A percentile compares a stretch with the other conserved stretches of the same genome.
Evolutionary conservation across 92 coral and sea anemone species (phyloP).

Genomic region (Actinernus sp.): DNA sequence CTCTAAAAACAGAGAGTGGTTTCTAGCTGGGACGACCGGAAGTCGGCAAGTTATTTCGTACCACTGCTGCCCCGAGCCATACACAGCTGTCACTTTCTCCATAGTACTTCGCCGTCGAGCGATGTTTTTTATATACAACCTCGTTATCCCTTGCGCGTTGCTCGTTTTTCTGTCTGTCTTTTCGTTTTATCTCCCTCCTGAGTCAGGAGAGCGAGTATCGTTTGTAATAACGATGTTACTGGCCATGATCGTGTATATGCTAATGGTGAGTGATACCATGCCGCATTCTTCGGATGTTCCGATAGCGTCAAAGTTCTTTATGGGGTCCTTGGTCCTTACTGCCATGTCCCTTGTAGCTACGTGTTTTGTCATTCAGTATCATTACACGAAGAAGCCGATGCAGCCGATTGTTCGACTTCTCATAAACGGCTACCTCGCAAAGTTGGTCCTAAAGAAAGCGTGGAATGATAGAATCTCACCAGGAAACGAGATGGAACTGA

Average conservation of each 20-base stretch:
- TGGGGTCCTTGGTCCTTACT: conserved; percentile 46
- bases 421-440: conserved; percentile 48
- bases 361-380: conserved; percentile 45
- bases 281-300: conserved; percentile 64
- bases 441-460: conserved; percentile 15
- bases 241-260: conserved; percentile 62
- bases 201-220: conserved; percentile 63
- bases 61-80: conserved; percentile 59
- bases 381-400: conserved; percentile 41
- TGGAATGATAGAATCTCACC: background rate
- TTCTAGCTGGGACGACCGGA: conserved; percentile 27
- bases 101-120: conserved; percentile 48
- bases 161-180: conserved; percentile 36
- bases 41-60: conserved; percentile 7
- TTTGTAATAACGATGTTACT: conserved; percentile 59
- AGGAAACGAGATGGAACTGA: too few relatives aligned
- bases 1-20: conserved; percentile 60
- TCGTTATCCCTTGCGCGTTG: conserved; percentile 54
- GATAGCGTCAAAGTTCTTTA: conserved; percentile 63
- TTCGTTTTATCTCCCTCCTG: conserved; percentile 62
- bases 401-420: conserved; percentile 19
- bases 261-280: conserved; percentile 56
- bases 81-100: conserved; percentile 26
- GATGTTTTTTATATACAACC: conserved; percentile 39
- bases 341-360: conserved; percentile 55